phyloP scores from a whole-genome alignment of 1,140 invertebrate genomes.

The Panagrolaimus sp. region DNA sequence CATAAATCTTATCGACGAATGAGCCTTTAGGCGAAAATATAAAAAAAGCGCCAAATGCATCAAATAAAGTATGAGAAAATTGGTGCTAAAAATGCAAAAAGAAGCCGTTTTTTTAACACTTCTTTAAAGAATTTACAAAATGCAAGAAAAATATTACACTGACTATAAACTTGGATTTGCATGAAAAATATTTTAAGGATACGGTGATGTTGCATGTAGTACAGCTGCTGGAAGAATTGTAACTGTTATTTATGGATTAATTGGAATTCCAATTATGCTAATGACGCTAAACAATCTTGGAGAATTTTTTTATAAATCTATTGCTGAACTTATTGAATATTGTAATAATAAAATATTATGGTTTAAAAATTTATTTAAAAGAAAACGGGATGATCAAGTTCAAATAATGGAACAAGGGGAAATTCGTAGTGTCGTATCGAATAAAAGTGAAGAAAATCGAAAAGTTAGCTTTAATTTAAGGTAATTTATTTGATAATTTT shows the following conservation, averaged over 20 bases:
- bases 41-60: too few relatives aligned
- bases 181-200: constrained; percentile 33
- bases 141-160: too few relatives aligned
- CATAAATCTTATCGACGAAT: too few relatives aligned
- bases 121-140: not conserved
- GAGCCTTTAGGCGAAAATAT: too few relatives aligned
- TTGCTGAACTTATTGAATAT: constrained; percentile 38
- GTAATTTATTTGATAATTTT: not conserved
- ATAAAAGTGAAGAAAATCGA: not conserved
- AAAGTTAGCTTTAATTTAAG: constrained; percentile 8
- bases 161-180: too few relatives aligned
- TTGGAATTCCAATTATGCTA: constrained; percentile 88
- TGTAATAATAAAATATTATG: not conserved
- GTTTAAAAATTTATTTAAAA: constrained; percentile 8
- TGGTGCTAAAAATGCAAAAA: not conserved
- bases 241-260: constrained; percentile 89
- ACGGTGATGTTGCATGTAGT: constrained; percentile 43
- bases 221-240: constrained; percentile 73
- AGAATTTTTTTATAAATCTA: constrained; percentile 83
- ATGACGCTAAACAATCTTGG: constrained; percentile 89
- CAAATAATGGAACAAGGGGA: constrained; percentile 12
- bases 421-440: not conserved
- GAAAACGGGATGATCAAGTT: constrained; percentile 16
- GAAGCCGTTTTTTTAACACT: not conserved
- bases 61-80: too few relatives aligned